Evolutionary conservation across 92 coral and sea anemone genomes (phyloP).

Genomic region (Heteractis magnifica): DNA sequence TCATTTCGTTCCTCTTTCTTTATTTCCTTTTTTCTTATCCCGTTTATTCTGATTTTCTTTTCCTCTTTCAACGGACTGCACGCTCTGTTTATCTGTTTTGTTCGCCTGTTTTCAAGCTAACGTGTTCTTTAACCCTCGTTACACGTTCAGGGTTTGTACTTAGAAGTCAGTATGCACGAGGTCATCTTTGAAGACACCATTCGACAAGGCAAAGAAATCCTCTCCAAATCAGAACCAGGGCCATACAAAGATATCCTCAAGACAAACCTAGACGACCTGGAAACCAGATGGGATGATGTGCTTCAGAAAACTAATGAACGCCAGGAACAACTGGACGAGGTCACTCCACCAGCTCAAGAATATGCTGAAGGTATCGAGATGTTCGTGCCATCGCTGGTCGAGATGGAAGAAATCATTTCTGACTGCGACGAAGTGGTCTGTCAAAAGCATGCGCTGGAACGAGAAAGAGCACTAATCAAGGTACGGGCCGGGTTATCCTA

Average conservation of each 20-base stretch:
- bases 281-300: slow-evolving; percentile 76
- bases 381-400: slow-evolving; percentile 71
- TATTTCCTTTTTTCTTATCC: neutral
- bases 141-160: slow-evolving; percentile 63
- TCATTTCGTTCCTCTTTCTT: neutral
- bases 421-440: slow-evolving; percentile 76
- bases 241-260: slow-evolving; percentile 65
- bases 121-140: neutral
- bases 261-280: slow-evolving; percentile 55
- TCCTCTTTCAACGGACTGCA: neutral
- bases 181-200: slow-evolving; percentile 76
- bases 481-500: slow-evolving; percentile 20
- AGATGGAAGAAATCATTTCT: slow-evolving; percentile 74
- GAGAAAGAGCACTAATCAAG: slow-evolving; percentile 82
- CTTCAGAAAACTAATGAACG: slow-evolving; percentile 62
- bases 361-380: slow-evolving; percentile 75
- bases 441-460: slow-evolving; percentile 81
- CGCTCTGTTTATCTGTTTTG: neutral
- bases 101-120: neutral
- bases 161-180: slow-evolving; percentile 79
- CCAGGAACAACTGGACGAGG: slow-evolving; percentile 81
- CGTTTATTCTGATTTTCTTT: neutral
- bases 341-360: slow-evolving; percentile 81
- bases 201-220: slow-evolving; percentile 73
- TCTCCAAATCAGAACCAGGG: slow-evolving; percentile 74